phyloP scores from a whole-genome alignment of 1,140 invertebrate genomes.

The Drosophila insularis region DNA sequence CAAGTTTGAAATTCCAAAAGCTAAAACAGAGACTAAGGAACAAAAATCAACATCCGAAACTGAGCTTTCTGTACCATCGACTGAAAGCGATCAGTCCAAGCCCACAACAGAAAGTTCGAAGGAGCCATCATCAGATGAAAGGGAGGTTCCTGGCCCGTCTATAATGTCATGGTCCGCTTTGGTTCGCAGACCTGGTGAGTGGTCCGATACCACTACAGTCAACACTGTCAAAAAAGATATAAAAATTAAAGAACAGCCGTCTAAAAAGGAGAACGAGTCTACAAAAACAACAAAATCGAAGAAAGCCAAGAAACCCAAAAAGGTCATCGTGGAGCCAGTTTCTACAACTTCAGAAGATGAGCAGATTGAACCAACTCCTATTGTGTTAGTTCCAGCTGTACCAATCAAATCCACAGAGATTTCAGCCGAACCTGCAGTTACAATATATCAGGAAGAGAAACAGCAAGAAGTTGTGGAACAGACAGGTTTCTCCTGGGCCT shows the following conservation, averaged over 20 bases:
- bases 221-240: slow-evolving; percentile 39
- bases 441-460: slow-evolving; percentile 1
- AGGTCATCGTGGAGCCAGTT: slow-evolving; percentile 48
- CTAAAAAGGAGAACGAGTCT: slow-evolving; percentile 34
- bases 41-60: slow-evolving; percentile 37
- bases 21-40: slow-evolving; percentile 31
- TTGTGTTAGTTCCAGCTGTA: not conserved
- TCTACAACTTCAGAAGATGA: slow-evolving; percentile 69
- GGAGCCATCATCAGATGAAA: slow-evolving; percentile 66
- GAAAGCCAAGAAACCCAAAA: slow-evolving; percentile 64
- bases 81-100: slow-evolving; percentile 43
- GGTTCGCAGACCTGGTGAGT: slow-evolving; percentile 71
- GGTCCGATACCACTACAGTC: slow-evolving; percentile 57
- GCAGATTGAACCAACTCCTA: slow-evolving; percentile 16
- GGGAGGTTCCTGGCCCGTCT: slow-evolving; percentile 38
- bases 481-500: slow-evolving; percentile 69
- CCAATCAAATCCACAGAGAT: slow-evolving; percentile 1
- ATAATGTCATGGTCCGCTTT: slow-evolving; percentile 73
- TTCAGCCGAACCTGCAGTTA: not conserved
- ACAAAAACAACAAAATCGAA: slow-evolving; percentile 59
- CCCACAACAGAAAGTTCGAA: slow-evolving; percentile 59
- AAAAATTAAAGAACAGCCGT: slow-evolving; percentile 29
- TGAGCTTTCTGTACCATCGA: slow-evolving; percentile 21
- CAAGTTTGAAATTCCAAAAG: slow-evolving; percentile 9
- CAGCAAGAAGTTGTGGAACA: slow-evolving; percentile 13